Percentiles rank a stretch among this genome's conserved stretches.
phyloP scores from a whole-genome alignment of 2,888 invertebrate species.

The Acanthosoma haemorrhoidale region DNA sequence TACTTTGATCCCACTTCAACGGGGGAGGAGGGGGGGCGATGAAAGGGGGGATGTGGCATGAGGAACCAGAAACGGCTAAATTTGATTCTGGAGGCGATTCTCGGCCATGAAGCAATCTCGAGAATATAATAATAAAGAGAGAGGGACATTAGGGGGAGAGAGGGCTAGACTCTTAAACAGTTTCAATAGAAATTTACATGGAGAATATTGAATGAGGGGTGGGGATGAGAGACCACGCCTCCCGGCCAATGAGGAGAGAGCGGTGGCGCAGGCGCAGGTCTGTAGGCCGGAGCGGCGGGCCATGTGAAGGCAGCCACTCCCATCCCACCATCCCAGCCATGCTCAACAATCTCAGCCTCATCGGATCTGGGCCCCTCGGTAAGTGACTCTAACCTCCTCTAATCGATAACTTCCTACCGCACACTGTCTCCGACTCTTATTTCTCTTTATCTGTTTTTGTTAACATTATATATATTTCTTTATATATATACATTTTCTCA shows the following conservation, averaged over 20 bases:
- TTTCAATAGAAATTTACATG: conserved; percentile 39
- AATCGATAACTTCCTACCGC: conserved; percentile 1
- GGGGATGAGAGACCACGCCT: conserved; percentile 10
- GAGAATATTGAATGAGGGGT: conserved; percentile 37
- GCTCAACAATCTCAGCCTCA: conserved; percentile 45
- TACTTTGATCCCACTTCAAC: not conserved
- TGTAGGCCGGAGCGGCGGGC: conserved; percentile 27
- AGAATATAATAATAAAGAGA: conserved; percentile 36
- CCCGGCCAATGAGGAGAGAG: conserved; percentile 13
- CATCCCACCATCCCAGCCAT: conserved; percentile 35
- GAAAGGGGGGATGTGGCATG: not conserved
- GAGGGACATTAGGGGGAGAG: conserved; percentile 30
- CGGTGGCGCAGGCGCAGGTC: not conserved
- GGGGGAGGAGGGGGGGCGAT: not conserved
- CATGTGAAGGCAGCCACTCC: conserved; percentile 16
- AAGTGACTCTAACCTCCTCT: conserved; percentile 35
- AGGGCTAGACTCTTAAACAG: conserved; percentile 35
- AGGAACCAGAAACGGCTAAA: conserved; percentile 12
- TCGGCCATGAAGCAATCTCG: conserved; percentile 10
- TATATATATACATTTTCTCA: no score
- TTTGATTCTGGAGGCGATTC: conserved; percentile 10
- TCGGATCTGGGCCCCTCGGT: conserved; percentile 43
- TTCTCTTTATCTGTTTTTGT: no score
- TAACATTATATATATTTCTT: no score
- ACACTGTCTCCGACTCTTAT: no score